Base-by-base conservation (phyloP, 2,797 vertebrate species). In the Pipistrellus pygmaeus region DNA sequence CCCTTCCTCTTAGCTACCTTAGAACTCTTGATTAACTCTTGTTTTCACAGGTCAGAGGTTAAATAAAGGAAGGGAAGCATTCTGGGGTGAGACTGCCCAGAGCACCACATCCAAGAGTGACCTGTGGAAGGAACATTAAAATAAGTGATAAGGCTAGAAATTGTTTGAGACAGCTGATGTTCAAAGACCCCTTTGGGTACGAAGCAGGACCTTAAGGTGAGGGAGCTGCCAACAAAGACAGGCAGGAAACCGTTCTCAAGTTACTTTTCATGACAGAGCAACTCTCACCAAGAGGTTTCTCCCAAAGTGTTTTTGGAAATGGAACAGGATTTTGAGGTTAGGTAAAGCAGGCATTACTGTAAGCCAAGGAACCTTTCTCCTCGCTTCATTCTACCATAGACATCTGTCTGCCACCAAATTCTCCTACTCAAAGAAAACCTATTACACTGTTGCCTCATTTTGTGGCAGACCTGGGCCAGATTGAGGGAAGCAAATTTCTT, bases 31-130 rank as follows among this genome's bases (percentile, higher is more conserved):
- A 98, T 99, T 98, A 98, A 97, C 98, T 98, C 98, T 98, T 99
- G 98, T 99, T 99, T 99, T 98, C 97, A 88, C 96, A 98, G 99
- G 99, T 99, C 99, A 99, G 95, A 98, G 99, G 99, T 99, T 99
- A 99, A 99, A 98, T 99, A 99, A 99, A 99, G 99, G 99, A 99
- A 99, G 99, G 98, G 98, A 98, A 99, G 98, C 96, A 93, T 98
- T 98, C 98, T 87, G 97, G 97, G 93, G 98, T 98, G 98, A 98
- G 97, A 98, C 68, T 98, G 98, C 98, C 98, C 98, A 98, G 98
- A 98, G 98, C 98, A 97, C 96, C 90, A n/a, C 93, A 92, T 93
- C 87, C 96, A 96, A 96, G 94, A 96, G 60, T 94, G 95, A 96
- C 86, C 95, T 85, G 95, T 95, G 92, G 96, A 81, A 85, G 71